phyloP scores from a whole-genome alignment of 2,888 invertebrate species.

The Drosophila niveifrons region DNA sequence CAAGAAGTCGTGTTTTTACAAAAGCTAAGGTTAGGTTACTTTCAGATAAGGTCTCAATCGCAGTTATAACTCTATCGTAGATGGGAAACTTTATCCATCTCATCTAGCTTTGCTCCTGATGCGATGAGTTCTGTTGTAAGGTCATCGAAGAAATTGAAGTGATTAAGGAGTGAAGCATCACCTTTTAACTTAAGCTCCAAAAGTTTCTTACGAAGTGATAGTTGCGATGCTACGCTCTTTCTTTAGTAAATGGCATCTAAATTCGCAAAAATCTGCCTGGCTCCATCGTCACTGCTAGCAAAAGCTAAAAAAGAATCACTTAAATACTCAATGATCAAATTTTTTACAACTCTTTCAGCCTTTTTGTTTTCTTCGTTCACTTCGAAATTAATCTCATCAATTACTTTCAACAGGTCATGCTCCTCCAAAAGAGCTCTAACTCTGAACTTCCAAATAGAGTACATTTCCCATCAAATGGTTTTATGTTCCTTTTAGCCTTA shows the following conservation, averaged over 20 bases:
- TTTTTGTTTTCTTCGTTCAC: too few species aligned
- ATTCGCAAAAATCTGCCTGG: conserved; percentile 15
- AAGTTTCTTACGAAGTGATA: conserved; percentile 4
- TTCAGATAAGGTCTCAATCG: conserved; percentile 29
- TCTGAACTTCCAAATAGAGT: conserved; percentile 3
- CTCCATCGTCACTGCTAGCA: conserved; percentile 1
- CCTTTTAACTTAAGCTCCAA: neutral
- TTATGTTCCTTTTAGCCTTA: neutral
- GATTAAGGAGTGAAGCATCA: conserved; percentile 9
- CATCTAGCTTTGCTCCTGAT: conserved; percentile 25
- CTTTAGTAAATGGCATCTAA: neutral
- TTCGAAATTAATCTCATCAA: neutral
- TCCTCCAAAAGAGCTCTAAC: conserved; percentile 1
- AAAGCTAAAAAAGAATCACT: conserved; percentile 6
- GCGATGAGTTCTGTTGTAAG: neutral
- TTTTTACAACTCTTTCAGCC: conserved; percentile 4
- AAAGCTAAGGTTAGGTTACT: conserved; percentile 24
- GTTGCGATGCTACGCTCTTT: conserved; percentile 4
- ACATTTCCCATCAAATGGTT: neutral
- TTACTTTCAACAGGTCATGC: too few species aligned
- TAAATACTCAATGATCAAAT: neutral
- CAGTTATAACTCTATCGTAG: conserved; percentile 30
- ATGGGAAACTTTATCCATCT: conserved; percentile 2
- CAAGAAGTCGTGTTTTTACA: conserved; percentile 31
- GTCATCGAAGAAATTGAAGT: conserved; percentile 5